These are phyloP conservation scores for Tipula helvola DNA, from an alignment of 2,888 invertebrate species.

Conservation along the genomic window DNA sequence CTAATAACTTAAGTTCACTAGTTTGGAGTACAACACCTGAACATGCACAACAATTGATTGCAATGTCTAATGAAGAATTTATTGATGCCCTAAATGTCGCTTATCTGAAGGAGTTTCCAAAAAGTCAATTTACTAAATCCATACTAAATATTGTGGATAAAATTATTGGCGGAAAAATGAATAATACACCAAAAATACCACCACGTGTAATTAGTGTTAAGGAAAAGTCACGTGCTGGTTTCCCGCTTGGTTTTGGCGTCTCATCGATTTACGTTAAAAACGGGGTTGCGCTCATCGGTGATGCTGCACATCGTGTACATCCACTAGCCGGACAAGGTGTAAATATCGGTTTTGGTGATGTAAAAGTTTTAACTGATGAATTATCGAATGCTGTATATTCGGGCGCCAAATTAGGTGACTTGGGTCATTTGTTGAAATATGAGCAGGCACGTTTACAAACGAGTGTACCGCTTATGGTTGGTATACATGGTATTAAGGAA, in stretches of 20 bases:
- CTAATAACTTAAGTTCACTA: constrained; percentile 66
- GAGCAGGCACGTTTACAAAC: constrained; percentile 73
- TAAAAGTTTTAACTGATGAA: constrained; percentile 54
- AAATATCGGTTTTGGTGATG: constrained; percentile 94
- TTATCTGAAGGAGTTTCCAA: constrained; percentile 43
- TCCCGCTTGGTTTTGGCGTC: constrained; percentile 87
- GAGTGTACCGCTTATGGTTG: constrained; percentile 79
- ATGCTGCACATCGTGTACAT: constrained; percentile 84
- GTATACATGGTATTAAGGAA: constrained; percentile 74
- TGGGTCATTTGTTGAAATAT: constrained; percentile 62
- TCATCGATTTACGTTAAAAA: constrained; percentile 71
- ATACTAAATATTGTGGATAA: constrained; percentile 40
- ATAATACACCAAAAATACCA: constrained; percentile 30
- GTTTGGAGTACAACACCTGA: constrained; percentile 80
- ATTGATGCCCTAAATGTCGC: constrained; percentile 80
- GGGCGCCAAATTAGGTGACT: constrained; percentile 62
- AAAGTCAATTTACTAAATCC: constrained; percentile 26
- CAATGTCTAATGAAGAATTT: constrained; percentile 64
- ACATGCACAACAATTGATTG: constrained; percentile 60
- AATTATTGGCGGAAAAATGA: constrained; percentile 30
- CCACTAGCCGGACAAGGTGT: constrained; percentile 97
- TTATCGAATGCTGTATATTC: constrained; percentile 56
- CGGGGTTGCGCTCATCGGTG: constrained; percentile 74
- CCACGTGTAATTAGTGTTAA: constrained; percentile 27
- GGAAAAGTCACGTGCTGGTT: constrained; percentile 55